Evolutionary conservation across 2,797 vertebrate genomes (phyloP).

Genomic region (Malurus splendens): DNA sequence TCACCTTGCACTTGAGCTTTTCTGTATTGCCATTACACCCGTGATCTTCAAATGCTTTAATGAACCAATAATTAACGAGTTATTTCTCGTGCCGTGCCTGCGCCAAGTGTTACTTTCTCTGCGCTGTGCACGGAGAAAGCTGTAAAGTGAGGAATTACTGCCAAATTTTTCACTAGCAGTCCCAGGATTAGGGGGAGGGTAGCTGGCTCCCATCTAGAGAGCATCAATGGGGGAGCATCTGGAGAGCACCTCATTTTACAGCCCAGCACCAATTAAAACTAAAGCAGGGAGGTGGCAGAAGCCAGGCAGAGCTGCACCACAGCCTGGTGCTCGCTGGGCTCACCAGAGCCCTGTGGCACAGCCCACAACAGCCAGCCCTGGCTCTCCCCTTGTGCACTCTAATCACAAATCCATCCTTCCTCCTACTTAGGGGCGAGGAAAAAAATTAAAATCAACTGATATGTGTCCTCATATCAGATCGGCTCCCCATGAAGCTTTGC

Average conservation of each 20-base stretch:
- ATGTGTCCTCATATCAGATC: not conserved
- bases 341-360: rapidly evolving
- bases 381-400: rapidly evolving
- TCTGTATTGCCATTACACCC: constrained; percentile 11
- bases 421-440: not conserved
- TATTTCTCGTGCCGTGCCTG: not conserved
- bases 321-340: not conserved
- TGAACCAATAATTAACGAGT: constrained; percentile 44
- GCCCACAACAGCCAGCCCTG: not conserved
- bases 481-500: not conserved
- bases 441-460: not conserved
- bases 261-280: not conserved
- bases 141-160: not conserved
- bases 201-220: constrained; percentile 13
- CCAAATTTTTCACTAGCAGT: not conserved
- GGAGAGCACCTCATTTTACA: constrained; percentile 8
- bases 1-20: constrained; percentile 7
- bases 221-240: not conserved
- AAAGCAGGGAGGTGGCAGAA: not conserved
- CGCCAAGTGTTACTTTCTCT: not conserved
- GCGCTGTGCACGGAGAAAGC: not conserved
- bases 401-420: not conserved
- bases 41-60: constrained; percentile 21
- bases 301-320: not conserved
- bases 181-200: constrained; percentile 10